Conservation (phyloP, 2,797 vertebrate genomes). For the Pseudomugil tenellus region DNA sequence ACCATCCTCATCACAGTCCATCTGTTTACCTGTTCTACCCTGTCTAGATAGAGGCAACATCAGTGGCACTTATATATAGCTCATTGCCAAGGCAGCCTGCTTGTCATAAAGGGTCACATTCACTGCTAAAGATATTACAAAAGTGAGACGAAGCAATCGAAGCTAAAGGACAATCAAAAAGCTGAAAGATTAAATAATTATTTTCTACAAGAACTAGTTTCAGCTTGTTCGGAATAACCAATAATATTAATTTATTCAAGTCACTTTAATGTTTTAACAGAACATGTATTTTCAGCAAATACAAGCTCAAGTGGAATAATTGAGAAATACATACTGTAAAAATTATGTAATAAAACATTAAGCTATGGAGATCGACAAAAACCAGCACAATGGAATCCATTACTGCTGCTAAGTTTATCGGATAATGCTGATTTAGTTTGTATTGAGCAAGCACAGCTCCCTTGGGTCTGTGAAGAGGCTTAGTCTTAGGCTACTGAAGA, state of each 20-base stretch:
- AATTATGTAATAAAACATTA: constrained; percentile 55
- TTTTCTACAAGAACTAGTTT: constrained; percentile 2
- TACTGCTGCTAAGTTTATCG: constrained; percentile 52
- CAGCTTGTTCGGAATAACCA: not conserved
- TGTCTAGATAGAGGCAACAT: constrained; percentile 49
- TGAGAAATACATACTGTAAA: constrained; percentile 33
- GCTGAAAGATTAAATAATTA: not conserved
- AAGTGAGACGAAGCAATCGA: constrained; percentile 6
- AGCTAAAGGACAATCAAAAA: constrained; percentile 4
- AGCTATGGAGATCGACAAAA: constrained; percentile 49
- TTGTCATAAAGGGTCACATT: constrained; percentile 26
- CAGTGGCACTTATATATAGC: constrained; percentile 46
- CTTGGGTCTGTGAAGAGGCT: constrained; percentile 33
- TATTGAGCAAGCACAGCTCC: constrained; percentile 43
- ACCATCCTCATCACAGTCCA: constrained; percentile 33
- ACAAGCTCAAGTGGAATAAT: constrained; percentile 11
- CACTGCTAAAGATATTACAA: constrained; percentile 14
- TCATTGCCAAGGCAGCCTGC: constrained; percentile 5
- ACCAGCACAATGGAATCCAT: constrained; percentile 62
- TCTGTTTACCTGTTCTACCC: constrained; percentile 38
- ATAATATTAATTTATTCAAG: constrained; percentile 16
- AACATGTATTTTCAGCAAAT: constrained; percentile 5
- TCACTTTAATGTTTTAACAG: constrained; percentile 6
- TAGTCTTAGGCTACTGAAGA: constrained; percentile 13
- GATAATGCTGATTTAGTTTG: constrained; percentile 60